Percentiles rank a stretch among this genome's conserved stretches.
Evolutionary conservation across 2,888 invertebrate genomes (phyloP).

Genomic region (Strigamia transsilvanica): DNA sequence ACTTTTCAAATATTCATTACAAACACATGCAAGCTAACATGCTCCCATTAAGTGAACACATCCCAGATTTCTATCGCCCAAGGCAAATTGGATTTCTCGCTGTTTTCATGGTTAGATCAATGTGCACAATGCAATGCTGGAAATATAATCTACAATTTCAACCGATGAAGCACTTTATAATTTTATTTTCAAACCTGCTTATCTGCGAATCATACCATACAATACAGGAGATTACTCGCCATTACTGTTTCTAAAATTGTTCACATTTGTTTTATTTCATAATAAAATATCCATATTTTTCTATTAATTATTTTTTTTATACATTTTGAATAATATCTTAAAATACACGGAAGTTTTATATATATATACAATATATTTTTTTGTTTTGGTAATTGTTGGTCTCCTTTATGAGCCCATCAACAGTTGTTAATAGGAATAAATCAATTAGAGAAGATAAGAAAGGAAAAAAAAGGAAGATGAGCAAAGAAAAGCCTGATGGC

Average conservation of each 20-base stretch:
- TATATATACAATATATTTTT: no score
- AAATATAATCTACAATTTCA: slow-evolving; percentile 41
- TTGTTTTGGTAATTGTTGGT: not conserved
- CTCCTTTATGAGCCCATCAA: not conserved
- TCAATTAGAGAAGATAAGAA: slow-evolving; percentile 21
- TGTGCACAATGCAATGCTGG: slow-evolving; percentile 27
- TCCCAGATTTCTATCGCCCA: slow-evolving; percentile 38
- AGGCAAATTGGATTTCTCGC: slow-evolving; percentile 42
- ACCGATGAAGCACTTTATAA: not conserved
- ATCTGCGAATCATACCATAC: not conserved
- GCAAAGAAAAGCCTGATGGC: slow-evolving; percentile 33
- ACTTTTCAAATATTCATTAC: slow-evolving; percentile 43
- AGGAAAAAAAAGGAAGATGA: not conserved
- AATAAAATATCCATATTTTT: no score
- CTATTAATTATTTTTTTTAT: no score
- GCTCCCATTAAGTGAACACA: slow-evolving; percentile 42
- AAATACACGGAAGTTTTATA: no score
- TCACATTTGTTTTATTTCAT: no score
- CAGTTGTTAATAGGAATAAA: slow-evolving; percentile 9
- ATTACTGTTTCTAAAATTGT: not conserved
- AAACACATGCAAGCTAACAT: slow-evolving; percentile 39
- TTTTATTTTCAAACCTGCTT: slow-evolving; percentile 18
- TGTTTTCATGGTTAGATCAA: slow-evolving; percentile 43
- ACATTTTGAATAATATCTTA: no score
- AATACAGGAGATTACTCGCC: not conserved